Evolutionary conservation across 1,140 invertebrate genomes (phyloP), one percentile per base, ranked within the genome.

Genomic region (Bombus waltoni): DNA sequence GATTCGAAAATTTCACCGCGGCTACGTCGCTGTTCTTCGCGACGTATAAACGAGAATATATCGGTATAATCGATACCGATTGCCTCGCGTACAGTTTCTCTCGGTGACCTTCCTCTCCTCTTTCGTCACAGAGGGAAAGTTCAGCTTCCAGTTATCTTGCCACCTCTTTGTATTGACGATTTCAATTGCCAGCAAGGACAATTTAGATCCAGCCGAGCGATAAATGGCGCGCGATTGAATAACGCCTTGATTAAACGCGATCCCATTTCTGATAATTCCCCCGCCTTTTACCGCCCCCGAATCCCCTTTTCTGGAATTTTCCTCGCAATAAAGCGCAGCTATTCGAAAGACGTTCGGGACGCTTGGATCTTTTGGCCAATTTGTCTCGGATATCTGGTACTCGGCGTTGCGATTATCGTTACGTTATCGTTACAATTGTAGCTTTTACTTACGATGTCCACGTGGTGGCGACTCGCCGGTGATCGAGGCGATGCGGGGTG

Each of bases 401-500:
- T 62, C 11, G 10, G 13, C 28, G 10, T n/a, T 62, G 3, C 59
- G 9, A 13, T 11, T 28, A 13, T 28, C 10, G 3, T n/a, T n/a
- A n/a, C 15, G 28, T n/a, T 28, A 11, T 28, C 25, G 28, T 62
- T n/a, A 5, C 9, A 5, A 62, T 25, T 1, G 2, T 25, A 22
- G 2, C 5, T 40, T 40, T 25, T 87, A 94, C 95, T 95, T 88
- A 95, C 94, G 92, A 40, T 91, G 91, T 78, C 92, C 94, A 40
- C 94, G 94, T 0, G 94, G 92, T 13, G 93, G 94, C 10, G 94
- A 94, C 84, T 95, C 93, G 11, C 94, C 93, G 11, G 94, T 95
- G 81, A 95, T 95, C 6, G 94, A 93, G 44, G 94, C 94, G 53
- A 95, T 88, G 57, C 93, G 92, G 2, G 94, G 94, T 6, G 87